phyloP scores from a whole-genome alignment of 1,140 invertebrate genomes.

The Cherax quadricarinatus region DNA sequence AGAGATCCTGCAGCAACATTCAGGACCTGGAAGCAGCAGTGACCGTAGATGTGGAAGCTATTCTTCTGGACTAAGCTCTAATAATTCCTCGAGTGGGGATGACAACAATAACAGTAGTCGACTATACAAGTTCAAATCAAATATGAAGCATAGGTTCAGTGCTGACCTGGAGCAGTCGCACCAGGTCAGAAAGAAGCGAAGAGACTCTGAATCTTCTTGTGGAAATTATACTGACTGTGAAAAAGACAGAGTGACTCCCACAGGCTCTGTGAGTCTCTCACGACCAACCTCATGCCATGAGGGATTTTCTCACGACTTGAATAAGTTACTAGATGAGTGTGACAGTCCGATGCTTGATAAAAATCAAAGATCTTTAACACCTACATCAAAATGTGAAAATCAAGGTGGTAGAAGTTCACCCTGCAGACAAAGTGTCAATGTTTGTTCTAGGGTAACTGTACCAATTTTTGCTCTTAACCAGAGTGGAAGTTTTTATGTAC shows the following conservation, averaged over 20 bases:
- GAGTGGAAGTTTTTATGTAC: conserved; percentile 93
- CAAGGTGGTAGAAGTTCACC: conserved; percentile 16
- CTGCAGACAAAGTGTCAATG: conserved; percentile 10
- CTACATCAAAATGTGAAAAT: conserved; percentile 41
- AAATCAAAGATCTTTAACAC: conserved; percentile 37
- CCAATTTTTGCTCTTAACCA: conserved; percentile 90
- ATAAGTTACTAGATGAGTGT: conserved; percentile 41
- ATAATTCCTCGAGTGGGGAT: conserved; percentile 65
- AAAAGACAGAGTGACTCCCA: conserved; percentile 63
- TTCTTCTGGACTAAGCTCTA: conserved; percentile 61
- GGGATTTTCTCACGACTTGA: conserved; percentile 27
- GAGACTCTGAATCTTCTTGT: conserved; percentile 61
- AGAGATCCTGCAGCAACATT: conserved; percentile 61
- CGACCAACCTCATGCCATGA: conserved; percentile 40
- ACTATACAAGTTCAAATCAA: conserved; percentile 93
- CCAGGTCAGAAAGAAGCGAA: conserved; percentile 69
- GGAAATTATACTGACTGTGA: conserved; percentile 70
- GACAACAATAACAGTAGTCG: conserved; percentile 66
- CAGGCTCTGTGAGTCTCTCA: conserved; percentile 17
- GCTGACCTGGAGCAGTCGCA: conserved; percentile 73
- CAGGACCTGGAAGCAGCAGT: conserved; percentile 57
- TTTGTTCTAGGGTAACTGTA: conserved; percentile 76
- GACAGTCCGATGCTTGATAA: conserved; percentile 55
- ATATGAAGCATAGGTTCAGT: conserved; percentile 91
- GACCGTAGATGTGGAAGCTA: conserved; percentile 59